These are phyloP conservation scores for Yoshiicerus persimilis DNA, from an alignment of 1,140 invertebrate genomes.

Conservation along the genomic window DNA sequence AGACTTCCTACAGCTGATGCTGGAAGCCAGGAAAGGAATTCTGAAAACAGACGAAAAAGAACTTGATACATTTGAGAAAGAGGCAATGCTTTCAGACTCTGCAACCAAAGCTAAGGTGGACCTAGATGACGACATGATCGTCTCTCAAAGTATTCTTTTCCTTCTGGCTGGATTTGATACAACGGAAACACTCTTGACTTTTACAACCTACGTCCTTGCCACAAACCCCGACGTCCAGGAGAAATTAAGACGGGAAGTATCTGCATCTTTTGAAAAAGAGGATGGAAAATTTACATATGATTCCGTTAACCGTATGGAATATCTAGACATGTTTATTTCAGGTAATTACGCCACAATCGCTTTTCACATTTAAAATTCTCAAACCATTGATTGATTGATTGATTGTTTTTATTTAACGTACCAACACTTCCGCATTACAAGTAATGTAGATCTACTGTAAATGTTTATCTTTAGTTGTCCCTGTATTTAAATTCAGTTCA, in stretches of 20 bases:
- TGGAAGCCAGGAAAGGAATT: conserved; percentile 53
- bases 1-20: conserved; percentile 56
- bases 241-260: conserved; percentile 31
- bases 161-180: conserved; percentile 35
- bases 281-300: conserved; percentile 33
- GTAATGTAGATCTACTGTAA: too few relatives aligned
- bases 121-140: conserved; percentile 31
- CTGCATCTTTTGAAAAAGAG: conserved; percentile 7
- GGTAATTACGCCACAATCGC: not conserved
- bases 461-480: too few relatives aligned
- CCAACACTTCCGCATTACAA: not conserved
- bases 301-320: conserved; percentile 26
- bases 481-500: too few relatives aligned
- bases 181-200: conserved; percentile 1
- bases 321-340: conserved; percentile 37
- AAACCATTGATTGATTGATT: too few relatives aligned
- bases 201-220: conserved; percentile 50
- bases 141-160: conserved; percentile 34
- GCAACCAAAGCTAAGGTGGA: not conserved
- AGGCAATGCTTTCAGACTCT: not conserved
- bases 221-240: conserved; percentile 52
- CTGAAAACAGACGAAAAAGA: conserved; percentile 36
- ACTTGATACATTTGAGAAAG: conserved; percentile 27
- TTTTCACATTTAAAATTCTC: not conserved
- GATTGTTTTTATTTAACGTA: too few relatives aligned